A percentile compares a stretch with the other conserved stretches of the same genome.
Evolutionary conservation across 2,797 vertebrate genomes (phyloP).

Genomic region (Lepus oiostolus): DNA sequence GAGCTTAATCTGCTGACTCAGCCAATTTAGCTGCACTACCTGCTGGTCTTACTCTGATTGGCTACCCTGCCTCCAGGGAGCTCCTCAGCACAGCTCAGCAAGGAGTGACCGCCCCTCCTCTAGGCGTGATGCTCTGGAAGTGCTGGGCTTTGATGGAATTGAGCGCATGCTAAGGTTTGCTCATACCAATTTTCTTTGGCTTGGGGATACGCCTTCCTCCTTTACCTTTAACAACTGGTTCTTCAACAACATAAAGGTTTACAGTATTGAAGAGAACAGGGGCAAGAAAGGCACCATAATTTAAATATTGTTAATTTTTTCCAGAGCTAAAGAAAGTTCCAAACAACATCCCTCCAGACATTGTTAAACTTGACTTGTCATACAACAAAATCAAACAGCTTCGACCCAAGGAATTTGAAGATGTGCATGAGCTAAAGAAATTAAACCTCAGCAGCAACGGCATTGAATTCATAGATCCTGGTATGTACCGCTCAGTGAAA

Average conservation of each 20-base stretch:
- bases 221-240: not conserved
- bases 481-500: conserved; percentile 86
- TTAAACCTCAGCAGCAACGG: conserved; percentile 96
- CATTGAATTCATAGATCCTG: conserved; percentile 94
- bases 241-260: not conserved
- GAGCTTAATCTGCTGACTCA: not conserved
- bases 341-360: conserved; percentile 93
- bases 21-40: not conserved
- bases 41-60: not conserved
- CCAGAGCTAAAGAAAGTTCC: conserved; percentile 95
- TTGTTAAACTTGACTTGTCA: conserved; percentile 96
- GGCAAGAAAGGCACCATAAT: not conserved
- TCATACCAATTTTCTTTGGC: not conserved
- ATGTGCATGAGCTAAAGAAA: conserved; percentile 94
- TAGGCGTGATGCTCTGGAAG: not conserved
- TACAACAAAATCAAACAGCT: conserved; percentile 95
- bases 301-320: conserved; percentile 78
- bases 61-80: not conserved
- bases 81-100: not conserved
- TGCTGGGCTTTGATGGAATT: not conserved
- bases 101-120: not conserved
- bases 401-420: conserved; percentile 94
- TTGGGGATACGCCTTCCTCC: not conserved
- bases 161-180: not conserved
- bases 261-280: not conserved